Evolutionary conservation across 1,140 invertebrate genomes (phyloP), one percentile per base, ranked within the genome.

Genomic region (Himalopsyche phryganea): DNA sequence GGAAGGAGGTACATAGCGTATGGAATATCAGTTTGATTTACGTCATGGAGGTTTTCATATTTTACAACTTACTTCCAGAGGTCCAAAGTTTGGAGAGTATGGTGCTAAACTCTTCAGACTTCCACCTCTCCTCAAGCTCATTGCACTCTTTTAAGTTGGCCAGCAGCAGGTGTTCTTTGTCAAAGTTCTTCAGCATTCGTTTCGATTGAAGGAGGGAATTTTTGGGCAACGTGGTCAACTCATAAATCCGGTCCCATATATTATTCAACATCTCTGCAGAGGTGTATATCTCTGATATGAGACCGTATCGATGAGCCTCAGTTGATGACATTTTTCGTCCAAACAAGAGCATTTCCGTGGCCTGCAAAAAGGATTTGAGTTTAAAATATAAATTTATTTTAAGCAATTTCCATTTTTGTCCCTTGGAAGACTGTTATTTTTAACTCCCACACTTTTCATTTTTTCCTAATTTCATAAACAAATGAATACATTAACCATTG

Each of bases 341-440:
- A 55, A 95, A 87, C 19, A 91, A 71, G 33, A 97, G 73, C 73
- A 96, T 75, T 72, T 95, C 89, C 53, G 78, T 81, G 17, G 93
- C 92, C 83, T 91, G 68, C 53, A 78, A 79, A 36, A 17, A 38
- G 35, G 17, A 23, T 28, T 28, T 9, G 9, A 28, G 23, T 28
- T n/a, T n/a, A n/a, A n/a, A n/a, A n/a, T n/a, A n/a, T n/a, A n/a
- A n/a, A n/a, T n/a, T n/a, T n/a, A n/a, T n/a, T n/a, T n/a, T n/a
- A n/a, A n/a, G n/a, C n/a, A n/a, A n/a, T n/a, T n/a, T n/a, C n/a
- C n/a, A n/a, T n/a, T n/a, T n/a, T n/a, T n/a, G n/a, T n/a, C n/a
- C n/a, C n/a, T n/a, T n/a, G n/a, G n/a, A n/a, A n/a, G n/a, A n/a
- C n/a, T n/a, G n/a, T n/a, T n/a, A n/a, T n/a, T n/a, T n/a, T n/a